Evolutionary conservation across 2,113 vertebrate genomes (phyloP).

Genomic region (Bombycilla garrulus): DNA sequence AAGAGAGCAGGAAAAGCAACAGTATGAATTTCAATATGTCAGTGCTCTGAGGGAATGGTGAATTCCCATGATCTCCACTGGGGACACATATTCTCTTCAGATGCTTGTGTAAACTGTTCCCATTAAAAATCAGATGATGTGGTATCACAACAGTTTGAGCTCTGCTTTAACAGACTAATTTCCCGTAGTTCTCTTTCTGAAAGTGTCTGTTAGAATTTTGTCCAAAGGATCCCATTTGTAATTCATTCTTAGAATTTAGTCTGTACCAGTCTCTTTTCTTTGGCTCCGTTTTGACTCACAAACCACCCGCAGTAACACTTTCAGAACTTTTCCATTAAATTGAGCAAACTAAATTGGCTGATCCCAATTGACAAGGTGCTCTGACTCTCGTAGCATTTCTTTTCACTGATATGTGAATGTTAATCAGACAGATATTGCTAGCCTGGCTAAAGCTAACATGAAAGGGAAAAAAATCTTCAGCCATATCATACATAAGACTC

Average conservation of each 20-base stretch:
- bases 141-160: background rate
- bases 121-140: background rate
- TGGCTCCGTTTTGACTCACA: background rate
- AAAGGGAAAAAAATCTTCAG: background rate
- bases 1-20: background rate
- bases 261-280: background rate
- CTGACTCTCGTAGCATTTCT: background rate
- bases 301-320: background rate
- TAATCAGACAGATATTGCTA: background rate
- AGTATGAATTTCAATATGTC: background rate
- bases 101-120: background rate
- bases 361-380: background rate
- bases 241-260: background rate
- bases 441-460: background rate
- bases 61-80: background rate
- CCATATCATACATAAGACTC: background rate
- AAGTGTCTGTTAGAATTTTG: background rate
- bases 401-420: background rate
- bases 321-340: background rate
- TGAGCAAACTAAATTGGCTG: background rate
- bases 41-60: background rate
- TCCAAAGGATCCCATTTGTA: background rate
- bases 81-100: background rate
- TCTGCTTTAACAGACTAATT: background rate
- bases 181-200: background rate